These are phyloP conservation scores for Papilio glaucus DNA, from an alignment of 1,140 invertebrate genomes.

Conservation along the genomic window DNA sequence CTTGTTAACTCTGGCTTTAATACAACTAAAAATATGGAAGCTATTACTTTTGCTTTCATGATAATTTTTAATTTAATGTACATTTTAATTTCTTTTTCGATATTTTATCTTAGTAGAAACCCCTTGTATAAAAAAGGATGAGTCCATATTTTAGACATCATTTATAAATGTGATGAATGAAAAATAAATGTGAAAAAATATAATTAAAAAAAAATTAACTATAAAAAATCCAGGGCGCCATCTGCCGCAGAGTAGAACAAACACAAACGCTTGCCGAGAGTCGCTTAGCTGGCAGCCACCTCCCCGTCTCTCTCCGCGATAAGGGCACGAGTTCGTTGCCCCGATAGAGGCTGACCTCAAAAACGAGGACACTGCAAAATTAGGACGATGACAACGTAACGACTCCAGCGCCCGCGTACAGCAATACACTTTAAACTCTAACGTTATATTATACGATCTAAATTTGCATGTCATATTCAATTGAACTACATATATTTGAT, in stretches of 20 bases:
- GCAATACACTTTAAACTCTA: constrained; percentile 65
- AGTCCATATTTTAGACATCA: too few species aligned
- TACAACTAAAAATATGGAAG: background rate
- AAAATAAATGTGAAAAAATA: constrained; percentile 22
- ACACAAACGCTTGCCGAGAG: constrained; percentile 51
- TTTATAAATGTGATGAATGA: too few species aligned
- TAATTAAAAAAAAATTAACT: background rate
- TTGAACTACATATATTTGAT: constrained; percentile 81
- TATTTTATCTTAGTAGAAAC: too few species aligned
- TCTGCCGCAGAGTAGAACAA: constrained; percentile 68
- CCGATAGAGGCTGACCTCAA: constrained; percentile 82
- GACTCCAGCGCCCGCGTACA: constrained; percentile 68
- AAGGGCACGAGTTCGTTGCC: constrained; percentile 83
- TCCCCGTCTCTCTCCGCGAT: constrained; percentile 72
- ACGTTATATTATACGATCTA: constrained; percentile 50
- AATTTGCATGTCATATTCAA: constrained; percentile 40
- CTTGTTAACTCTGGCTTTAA: background rate
- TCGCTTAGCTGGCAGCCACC: constrained; percentile 58
- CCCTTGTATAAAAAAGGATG: too few species aligned
- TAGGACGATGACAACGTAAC: constrained; percentile 83
- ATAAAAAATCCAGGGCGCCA: constrained; percentile 56
- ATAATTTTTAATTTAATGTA: background rate
- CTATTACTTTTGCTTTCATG: background rate
- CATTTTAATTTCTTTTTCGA: too few species aligned
- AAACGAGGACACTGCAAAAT: constrained; percentile 84